These are phyloP conservation scores for Busseola fusca DNA, from an alignment of 2,888 invertebrate genomes.

Conservation along the genomic window DNA sequence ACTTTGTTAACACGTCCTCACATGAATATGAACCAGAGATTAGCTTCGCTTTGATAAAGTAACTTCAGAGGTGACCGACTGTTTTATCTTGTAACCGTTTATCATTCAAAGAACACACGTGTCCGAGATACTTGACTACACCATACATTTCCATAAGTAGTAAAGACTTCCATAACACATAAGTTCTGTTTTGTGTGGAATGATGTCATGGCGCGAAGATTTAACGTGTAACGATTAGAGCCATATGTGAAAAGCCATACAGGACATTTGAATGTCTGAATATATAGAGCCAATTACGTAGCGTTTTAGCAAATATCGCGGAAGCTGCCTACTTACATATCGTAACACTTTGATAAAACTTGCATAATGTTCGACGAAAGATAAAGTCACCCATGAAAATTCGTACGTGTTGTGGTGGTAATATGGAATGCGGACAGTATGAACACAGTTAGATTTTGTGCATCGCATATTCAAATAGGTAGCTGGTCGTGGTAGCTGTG, in stretches of 20 bases:
- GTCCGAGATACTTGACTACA: slow-evolving; percentile 43
- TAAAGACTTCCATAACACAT: slow-evolving; percentile 39
- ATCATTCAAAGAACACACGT: slow-evolving; percentile 71
- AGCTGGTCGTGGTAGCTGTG: slow-evolving; percentile 39
- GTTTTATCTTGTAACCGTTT: slow-evolving; percentile 72
- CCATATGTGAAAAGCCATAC: slow-evolving; percentile 16
- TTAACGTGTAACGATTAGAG: slow-evolving; percentile 23
- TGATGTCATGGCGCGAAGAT: slow-evolving; percentile 45
- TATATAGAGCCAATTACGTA: slow-evolving; percentile 12
- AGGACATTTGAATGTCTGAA: slow-evolving; percentile 15
- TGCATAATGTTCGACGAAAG: slow-evolving; percentile 35
- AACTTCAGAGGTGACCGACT: slow-evolving; percentile 69
- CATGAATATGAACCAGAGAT: slow-evolving; percentile 75
- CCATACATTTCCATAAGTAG: slow-evolving; percentile 56
- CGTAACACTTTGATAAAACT: slow-evolving; percentile 37
- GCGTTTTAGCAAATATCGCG: slow-evolving; percentile 19
- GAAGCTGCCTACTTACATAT: slow-evolving; percentile 14
- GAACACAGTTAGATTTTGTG: slow-evolving; percentile 76
- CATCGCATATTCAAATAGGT: slow-evolving; percentile 75
- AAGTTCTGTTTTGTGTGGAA: slow-evolving; percentile 49
- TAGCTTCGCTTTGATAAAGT: slow-evolving; percentile 70
- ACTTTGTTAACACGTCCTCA: slow-evolving; percentile 77
- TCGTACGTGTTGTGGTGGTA: slow-evolving; percentile 26
- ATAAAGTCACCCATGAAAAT: slow-evolving; percentile 49
- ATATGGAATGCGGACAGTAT: slow-evolving; percentile 64